Base-by-base conservation (phyloP, 2,113 vertebrate species). In the Odontesthes bonariensis region DNA sequence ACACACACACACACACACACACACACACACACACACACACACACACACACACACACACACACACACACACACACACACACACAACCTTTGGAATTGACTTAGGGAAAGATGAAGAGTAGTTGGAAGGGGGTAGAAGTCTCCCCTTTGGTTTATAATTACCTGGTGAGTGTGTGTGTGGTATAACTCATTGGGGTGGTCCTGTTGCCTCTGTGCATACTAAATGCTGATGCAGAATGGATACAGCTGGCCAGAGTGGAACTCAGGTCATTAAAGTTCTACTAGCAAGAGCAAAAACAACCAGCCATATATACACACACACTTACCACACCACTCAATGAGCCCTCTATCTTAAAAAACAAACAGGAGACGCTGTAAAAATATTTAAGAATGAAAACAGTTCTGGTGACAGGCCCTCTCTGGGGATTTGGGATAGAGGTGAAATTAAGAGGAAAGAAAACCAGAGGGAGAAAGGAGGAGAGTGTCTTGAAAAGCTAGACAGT, bases 321-420 rank as follows among this genome's bases (percentile, higher is more conserved):
- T 57, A 73, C 65, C 11, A 1, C 59, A 10, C 38, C 12, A 13
- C 72, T 88, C 86, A 91, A 87, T 80, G 84, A 87, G 79, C 53
- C 82, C 86, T 91, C 91, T 86, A 85, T 90, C 91, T 88, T 84
- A 69, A 56, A 92, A 90, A 87, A 88, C 83, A 90, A 87, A 88
- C 83, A 78, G 53, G 76, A 69, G 38, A 77, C 42, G 62, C 52
- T 32, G 33, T 27, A 55, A 71, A 54, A 84, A 85, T 81, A 81
- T 19, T 2, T 9, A 77, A 62, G 69, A 79, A 87, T 57, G 53
- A 86, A 91, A 85, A 88, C 77, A 81, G 69, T 51, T 63, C 55
- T 58, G 51, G 76, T 88, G 86, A 89, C 86, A 86, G 82, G 59
- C 70, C 19, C 72, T 60, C 72, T 46, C 70, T 68, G 83, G 69